A percentile compares a stretch with the other conserved stretches of the same genome.
phyloP scores from a whole-genome alignment of 2,888 invertebrate species.

The Bursaphelenchus okinawaensis region DNA sequence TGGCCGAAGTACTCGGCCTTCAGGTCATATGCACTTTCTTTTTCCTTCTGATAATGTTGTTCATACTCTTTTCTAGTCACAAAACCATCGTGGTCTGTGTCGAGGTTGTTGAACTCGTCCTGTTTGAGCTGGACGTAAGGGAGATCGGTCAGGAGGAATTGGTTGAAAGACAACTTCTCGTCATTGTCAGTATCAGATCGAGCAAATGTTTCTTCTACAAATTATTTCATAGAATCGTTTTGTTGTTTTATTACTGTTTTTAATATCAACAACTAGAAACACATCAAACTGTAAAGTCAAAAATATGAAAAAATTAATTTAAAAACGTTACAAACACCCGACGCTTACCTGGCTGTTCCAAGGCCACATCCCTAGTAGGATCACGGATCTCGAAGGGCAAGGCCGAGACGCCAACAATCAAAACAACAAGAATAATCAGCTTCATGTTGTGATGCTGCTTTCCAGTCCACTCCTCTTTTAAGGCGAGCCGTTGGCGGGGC shows the following conservation, averaged over 20 bases:
- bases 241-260: neutral
- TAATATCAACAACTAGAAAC: neutral
- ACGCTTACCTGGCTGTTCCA: constrained; percentile 10
- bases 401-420: neutral
- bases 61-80: constrained; percentile 43
- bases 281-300: too few species aligned
- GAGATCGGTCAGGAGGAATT: constrained; percentile 49
- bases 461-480: neutral
- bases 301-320: too few species aligned
- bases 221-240: neutral
- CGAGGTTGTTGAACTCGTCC: constrained; percentile 47
- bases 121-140: constrained; percentile 47
- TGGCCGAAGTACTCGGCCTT: constrained; percentile 46
- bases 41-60: constrained; percentile 40
- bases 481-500: neutral
- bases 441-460: neutral
- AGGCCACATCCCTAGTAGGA: neutral
- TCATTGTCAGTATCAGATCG: constrained; percentile 43
- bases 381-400: constrained; percentile 12
- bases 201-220: constrained; percentile 41
- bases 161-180: constrained; percentile 41
- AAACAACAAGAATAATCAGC: neutral
- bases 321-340: neutral
- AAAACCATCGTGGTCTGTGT: constrained; percentile 42
- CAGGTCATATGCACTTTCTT: constrained; percentile 36